Evolutionary conservation across 1,140 invertebrate species (phyloP).

Genomic region (Meteorus sp.): DNA sequence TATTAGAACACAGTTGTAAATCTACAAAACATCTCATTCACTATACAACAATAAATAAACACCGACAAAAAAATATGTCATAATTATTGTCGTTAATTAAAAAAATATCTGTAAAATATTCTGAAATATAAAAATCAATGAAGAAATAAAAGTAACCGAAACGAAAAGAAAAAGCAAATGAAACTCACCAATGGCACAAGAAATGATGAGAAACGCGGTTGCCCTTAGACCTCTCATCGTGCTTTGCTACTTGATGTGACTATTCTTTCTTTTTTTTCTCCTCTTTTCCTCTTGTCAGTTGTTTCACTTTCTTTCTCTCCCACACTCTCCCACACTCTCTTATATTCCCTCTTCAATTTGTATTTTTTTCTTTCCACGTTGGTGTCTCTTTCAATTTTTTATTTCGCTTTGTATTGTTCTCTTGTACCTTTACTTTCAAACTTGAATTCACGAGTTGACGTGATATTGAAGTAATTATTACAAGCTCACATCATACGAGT

Average conservation of each 20-base stretch:
- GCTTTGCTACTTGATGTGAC: slow-evolving; percentile 17
- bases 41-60: too few species aligned
- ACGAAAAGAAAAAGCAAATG: slow-evolving; percentile 15
- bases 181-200: slow-evolving; percentile 46
- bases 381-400: neutral
- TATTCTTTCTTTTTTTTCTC: neutral
- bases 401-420: neutral
- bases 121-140: slow-evolving; percentile 4
- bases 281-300: slow-evolving; percentile 3
- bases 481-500: slow-evolving; percentile 37
- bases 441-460: slow-evolving; percentile 15
- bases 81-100: too few species aligned
- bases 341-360: slow-evolving; percentile 2
- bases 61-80: too few species aligned
- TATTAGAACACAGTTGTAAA: too few species aligned
- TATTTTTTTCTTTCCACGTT: neutral
- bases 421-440: neutral
- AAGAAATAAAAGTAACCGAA: neutral
- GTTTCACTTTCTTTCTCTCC: neutral
- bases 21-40: too few species aligned
- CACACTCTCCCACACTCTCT: neutral
- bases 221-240: slow-evolving; percentile 43
- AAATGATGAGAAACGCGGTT: slow-evolving; percentile 40
- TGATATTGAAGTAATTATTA: slow-evolving; percentile 28
- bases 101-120: neutral